These are phyloP conservation scores for Trissolcus brochymenae DNA, from an alignment of 2,888 invertebrate genomes.

Conservation along the genomic window DNA sequence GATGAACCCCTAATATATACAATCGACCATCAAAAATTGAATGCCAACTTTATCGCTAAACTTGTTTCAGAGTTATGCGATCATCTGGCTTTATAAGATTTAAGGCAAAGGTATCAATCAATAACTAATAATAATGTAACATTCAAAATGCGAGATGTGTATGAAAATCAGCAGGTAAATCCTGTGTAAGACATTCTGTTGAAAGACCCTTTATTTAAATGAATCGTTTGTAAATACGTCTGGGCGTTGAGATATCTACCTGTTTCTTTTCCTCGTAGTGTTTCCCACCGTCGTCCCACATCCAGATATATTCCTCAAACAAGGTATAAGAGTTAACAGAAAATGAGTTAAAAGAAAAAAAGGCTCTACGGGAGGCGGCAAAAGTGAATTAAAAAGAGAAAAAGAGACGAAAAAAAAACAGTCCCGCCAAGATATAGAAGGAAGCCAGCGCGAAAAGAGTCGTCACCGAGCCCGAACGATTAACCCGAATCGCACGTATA, in stretches of 20 bases:
- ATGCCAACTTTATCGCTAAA: not conserved
- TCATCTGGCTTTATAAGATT: constrained; percentile 6
- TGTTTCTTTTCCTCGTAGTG: constrained; percentile 50
- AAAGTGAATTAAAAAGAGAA: constrained; percentile 46
- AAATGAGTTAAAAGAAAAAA: constrained; percentile 42
- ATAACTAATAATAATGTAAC: constrained; percentile 8
- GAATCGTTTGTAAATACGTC: constrained; percentile 69
- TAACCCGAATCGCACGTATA: constrained; percentile 69
- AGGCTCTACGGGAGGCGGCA: constrained; percentile 53
- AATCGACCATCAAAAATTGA: constrained; percentile 12
- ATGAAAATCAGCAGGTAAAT: constrained; percentile 45
- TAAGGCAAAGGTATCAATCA: constrained; percentile 19
- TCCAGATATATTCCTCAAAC: constrained; percentile 55
- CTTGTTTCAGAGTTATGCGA: not conserved
- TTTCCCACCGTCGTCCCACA: constrained; percentile 55
- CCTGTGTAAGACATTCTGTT: constrained; percentile 59
- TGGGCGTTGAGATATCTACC: constrained; percentile 55
- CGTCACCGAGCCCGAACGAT: constrained; percentile 63
- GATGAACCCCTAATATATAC: constrained; percentile 55
- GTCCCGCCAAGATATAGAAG: constrained; percentile 32
- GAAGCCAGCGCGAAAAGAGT: constrained; percentile 55
- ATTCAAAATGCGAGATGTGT: constrained; percentile 37
- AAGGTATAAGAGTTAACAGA: constrained; percentile 47
- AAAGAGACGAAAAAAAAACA: constrained; percentile 25
- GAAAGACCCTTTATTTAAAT: constrained; percentile 68